phyloP scores from a whole-genome alignment of 2,113 vertebrate genomes.

The Ciconia maguari region DNA sequence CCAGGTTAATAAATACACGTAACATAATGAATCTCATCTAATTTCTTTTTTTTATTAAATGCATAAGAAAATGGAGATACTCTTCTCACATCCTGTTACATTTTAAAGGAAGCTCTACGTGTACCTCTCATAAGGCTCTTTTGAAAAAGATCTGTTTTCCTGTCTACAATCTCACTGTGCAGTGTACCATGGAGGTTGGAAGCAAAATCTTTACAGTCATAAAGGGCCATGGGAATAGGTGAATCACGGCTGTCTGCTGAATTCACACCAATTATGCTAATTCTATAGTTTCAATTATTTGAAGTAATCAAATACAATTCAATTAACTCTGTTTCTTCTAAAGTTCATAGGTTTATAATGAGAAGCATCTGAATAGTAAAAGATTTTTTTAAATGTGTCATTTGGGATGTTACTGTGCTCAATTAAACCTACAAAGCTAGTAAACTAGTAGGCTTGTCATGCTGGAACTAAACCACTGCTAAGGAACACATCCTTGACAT shows the following conservation, averaged over 20 bases:
- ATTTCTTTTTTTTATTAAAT: not conserved
- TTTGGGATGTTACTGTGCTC: not conserved
- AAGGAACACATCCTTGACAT: not conserved
- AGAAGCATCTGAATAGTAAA: not conserved
- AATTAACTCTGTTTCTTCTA: not conserved
- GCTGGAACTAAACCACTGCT: not conserved
- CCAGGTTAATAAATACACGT: not conserved
- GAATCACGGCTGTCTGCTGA: not conserved
- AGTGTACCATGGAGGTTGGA: not conserved
- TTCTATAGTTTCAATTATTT: not conserved
- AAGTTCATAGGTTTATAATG: not conserved
- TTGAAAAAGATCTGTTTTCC: not conserved
- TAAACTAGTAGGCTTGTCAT: not conserved
- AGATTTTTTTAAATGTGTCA: not conserved
- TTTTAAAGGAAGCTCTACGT: not conserved
- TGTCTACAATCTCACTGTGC: not conserved
- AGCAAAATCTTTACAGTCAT: not conserved
- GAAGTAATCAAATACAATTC: slow-evolving; percentile 17
- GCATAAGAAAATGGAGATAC: not conserved
- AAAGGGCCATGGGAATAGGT: not conserved
- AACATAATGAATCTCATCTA: not conserved
- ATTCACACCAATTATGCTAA: not conserved
- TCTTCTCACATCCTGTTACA: not conserved
- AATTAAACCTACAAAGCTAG: not conserved
- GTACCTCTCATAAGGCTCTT: not conserved